Percentiles rank a stretch among this genome's conserved stretches.
Conservation (phyloP, 2,113 vertebrate species). For the Rhizomys pruinosus region DNA sequence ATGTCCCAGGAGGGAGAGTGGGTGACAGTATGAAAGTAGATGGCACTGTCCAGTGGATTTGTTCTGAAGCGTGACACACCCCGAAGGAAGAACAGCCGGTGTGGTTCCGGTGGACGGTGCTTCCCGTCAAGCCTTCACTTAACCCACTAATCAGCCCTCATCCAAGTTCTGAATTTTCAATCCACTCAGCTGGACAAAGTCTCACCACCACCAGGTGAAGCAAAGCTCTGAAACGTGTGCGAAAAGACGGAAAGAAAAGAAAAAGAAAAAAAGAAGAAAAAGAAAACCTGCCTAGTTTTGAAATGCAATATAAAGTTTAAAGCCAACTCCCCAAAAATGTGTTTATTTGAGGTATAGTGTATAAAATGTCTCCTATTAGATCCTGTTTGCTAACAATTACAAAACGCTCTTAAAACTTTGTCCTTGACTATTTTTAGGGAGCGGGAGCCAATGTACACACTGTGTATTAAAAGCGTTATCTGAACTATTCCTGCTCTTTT, state of each 20-base stretch:
- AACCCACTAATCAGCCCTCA: conserved; percentile 52
- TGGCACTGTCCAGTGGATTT: not conserved
- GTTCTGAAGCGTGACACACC: too few relatives aligned
- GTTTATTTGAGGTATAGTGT: conserved; percentile 34
- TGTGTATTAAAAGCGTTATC: conserved; percentile 67
- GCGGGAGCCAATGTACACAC: conserved; percentile 26
- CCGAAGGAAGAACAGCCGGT: too few relatives aligned
- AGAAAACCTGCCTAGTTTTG: conserved; percentile 48
- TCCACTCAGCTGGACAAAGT: conserved; percentile 66
- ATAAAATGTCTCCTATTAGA: not conserved
- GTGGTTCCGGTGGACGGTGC: too few relatives aligned
- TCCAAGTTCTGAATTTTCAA: conserved; percentile 73
- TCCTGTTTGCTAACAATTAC: conserved; percentile 61
- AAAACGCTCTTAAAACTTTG: conserved; percentile 41
- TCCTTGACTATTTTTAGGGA: conserved; percentile 66
- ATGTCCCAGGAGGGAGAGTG: conserved; percentile 37
- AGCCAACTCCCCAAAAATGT: conserved; percentile 44
- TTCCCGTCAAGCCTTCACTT: not conserved
- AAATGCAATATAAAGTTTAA: conserved; percentile 55
- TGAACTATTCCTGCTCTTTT: conserved; percentile 73
- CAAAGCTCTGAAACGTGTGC: conserved; percentile 47
- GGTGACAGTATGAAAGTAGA: not conserved
- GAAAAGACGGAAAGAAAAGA: not conserved
- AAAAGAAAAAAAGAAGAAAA: too few relatives aligned
- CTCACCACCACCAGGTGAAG: too few relatives aligned